phyloP scores from a whole-genome alignment of 2,888 invertebrate species.

The Masnerella sp. region DNA sequence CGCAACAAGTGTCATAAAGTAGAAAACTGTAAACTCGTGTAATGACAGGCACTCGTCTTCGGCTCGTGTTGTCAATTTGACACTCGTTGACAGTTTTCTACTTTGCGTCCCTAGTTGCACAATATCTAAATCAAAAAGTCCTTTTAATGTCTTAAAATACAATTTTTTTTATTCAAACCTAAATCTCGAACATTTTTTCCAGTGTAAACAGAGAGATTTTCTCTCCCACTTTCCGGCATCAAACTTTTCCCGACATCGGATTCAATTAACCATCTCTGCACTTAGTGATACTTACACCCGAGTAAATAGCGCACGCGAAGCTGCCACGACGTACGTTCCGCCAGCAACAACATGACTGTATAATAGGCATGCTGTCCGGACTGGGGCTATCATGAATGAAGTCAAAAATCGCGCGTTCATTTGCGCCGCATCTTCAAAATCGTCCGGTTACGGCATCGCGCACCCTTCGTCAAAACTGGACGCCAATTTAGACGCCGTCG shows the following conservation, averaged over 20 bases:
- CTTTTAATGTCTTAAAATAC: no score
- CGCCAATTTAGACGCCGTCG: neutral
- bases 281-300: conserved; percentile 81
- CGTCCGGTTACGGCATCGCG: no score
- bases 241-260: neutral
- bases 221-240: conserved; percentile 5
- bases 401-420: conserved; percentile 31
- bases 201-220: no score
- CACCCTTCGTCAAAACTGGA: neutral
- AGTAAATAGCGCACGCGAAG: conserved; percentile 85
- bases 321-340: conserved; percentile 86
- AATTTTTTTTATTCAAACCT: no score
- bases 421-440: conserved; percentile 21
- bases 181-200: no score
- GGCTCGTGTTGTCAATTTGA: no score
- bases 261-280: conserved; percentile 12
- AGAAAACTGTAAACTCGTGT: no score
- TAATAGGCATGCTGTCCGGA: conserved; percentile 81
- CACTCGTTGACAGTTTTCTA: no score
- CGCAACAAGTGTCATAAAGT: no score
- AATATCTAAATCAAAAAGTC: no score
- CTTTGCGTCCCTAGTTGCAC: no score
- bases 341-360: conserved; percentile 89
- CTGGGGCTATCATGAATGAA: conserved; percentile 55
- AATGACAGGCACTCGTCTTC: no score